phyloP scores from a whole-genome alignment of 2,797 vertebrate species.

The Emys orbicularis region DNA sequence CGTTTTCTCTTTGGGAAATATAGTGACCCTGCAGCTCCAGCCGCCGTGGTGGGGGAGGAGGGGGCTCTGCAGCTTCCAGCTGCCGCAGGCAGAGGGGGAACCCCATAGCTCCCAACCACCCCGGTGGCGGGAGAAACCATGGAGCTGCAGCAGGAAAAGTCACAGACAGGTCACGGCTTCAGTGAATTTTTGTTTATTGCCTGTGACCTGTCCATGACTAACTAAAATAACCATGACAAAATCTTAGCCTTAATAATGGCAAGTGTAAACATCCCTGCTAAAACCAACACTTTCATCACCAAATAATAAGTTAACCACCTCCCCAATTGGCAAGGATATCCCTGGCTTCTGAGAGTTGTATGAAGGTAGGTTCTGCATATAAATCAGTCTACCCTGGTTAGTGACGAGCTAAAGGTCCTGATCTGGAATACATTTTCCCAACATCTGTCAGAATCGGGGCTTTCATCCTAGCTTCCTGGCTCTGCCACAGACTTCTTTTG shows the following conservation, averaged over 20 bases:
- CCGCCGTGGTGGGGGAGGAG: too few relatives aligned
- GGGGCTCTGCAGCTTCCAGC: too few relatives aligned
- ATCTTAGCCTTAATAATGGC: background rate
- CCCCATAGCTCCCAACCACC: too few relatives aligned
- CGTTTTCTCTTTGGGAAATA: too few relatives aligned
- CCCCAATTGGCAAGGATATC: background rate
- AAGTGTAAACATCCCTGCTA: background rate
- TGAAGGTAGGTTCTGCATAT: background rate
- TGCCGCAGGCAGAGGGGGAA: too few relatives aligned
- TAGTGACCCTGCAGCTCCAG: too few relatives aligned
- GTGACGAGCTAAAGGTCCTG: background rate
- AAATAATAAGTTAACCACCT: background rate
- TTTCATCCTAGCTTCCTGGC: background rate
- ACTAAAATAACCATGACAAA: too few relatives aligned
- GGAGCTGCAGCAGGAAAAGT: too few relatives aligned
- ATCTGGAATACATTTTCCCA: background rate
- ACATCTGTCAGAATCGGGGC: background rate
- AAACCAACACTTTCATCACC: background rate
- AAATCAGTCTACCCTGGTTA: background rate
- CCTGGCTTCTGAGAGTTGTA: background rate
- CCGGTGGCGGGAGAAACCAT: too few relatives aligned
- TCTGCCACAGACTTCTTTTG: background rate
- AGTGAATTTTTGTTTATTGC: too few relatives aligned
- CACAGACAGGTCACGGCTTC: too few relatives aligned
- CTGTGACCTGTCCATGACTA: too few relatives aligned